These are phyloP conservation scores for Maniola jurtina DNA, from an alignment of 1,140 invertebrate genomes.

Conservation along the genomic window DNA sequence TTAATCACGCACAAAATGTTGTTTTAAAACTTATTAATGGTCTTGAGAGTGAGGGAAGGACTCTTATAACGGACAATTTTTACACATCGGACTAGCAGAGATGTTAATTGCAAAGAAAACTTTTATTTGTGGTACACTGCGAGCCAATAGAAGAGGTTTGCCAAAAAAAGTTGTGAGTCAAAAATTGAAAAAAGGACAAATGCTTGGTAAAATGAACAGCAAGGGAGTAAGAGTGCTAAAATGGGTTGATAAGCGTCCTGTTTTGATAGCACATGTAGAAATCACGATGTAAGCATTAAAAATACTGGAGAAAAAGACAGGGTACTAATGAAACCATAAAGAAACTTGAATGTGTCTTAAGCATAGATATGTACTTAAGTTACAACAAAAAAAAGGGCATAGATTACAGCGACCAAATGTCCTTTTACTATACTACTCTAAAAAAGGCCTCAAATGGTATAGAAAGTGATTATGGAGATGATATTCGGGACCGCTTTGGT, in stretches of 20 bases:
- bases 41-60: background rate
- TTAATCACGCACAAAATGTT: constrained; percentile 1
- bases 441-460: constrained; percentile 15
- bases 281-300: constrained; percentile 13
- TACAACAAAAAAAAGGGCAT: constrained; percentile 28
- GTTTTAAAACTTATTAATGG: constrained; percentile 2
- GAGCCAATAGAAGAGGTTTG: constrained; percentile 30
- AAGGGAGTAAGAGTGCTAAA: constrained; percentile 6
- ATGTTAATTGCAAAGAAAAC: constrained; percentile 32
- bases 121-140: constrained; percentile 33
- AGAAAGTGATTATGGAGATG: constrained; percentile 4
- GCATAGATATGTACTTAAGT: too few species aligned
- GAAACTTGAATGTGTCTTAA: constrained; percentile 17
- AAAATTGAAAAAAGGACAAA: constrained; percentile 29
- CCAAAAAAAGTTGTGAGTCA: constrained; percentile 29
- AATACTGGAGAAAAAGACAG: constrained; percentile 19
- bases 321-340: constrained; percentile 17
- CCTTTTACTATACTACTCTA: constrained; percentile 17
- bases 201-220: background rate
- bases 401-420: constrained; percentile 25
- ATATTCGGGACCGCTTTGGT: constrained; percentile 22
- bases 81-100: constrained; percentile 33
- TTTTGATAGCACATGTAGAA: constrained; percentile 2
- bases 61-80: constrained; percentile 23
- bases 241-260: constrained; percentile 6